Percentiles rank a stretch among this genome's conserved stretches.
Evolutionary conservation across 1,140 invertebrate species (phyloP).

Genomic region (Hylaeus volcanicus): DNA sequence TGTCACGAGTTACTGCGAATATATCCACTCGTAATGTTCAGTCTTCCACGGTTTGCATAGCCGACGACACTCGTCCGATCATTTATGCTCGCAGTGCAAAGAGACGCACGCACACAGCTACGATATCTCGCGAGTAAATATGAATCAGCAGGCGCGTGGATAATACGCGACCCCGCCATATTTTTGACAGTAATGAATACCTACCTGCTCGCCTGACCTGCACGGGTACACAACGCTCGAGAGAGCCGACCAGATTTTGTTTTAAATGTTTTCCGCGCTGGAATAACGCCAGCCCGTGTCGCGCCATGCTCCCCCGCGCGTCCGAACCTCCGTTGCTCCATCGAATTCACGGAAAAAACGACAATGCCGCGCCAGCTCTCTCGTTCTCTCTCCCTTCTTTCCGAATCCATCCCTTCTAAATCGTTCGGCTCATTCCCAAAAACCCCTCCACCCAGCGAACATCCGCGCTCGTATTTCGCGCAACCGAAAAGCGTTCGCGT

Average conservation of each 20-base stretch:
- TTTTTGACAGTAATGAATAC: slow-evolving; percentile 58
- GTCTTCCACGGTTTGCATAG: too few species aligned
- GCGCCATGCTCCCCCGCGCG: not conserved
- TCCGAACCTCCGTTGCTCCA: slow-evolving; percentile 28
- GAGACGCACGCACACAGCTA: not conserved
- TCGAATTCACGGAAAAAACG: slow-evolving; percentile 36
- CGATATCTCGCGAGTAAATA: slow-evolving; percentile 22
- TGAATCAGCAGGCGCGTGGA: slow-evolving; percentile 41
- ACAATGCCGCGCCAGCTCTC: slow-evolving; percentile 21
- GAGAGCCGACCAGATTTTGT: slow-evolving; percentile 50
- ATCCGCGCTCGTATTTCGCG: slow-evolving; percentile 55
- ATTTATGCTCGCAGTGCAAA: not conserved
- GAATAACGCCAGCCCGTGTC: slow-evolving; percentile 53
- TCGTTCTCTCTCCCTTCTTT: not conserved
- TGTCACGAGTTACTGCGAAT: too few species aligned
- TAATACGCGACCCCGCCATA: slow-evolving; percentile 50
- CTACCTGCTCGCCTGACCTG: slow-evolving; percentile 33
- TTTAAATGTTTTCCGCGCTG: slow-evolving; percentile 60
- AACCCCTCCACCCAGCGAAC: slow-evolving; percentile 20
- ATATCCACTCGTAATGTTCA: too few species aligned
- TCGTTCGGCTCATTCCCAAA: slow-evolving; percentile 44
- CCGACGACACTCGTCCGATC: not conserved
- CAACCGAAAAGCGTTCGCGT: slow-evolving; percentile 23
- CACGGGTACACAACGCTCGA: slow-evolving; percentile 27
- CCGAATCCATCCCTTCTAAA: slow-evolving; percentile 3